Base-by-base conservation (phyloP, 2,797 vertebrate genomes). In the Brachyalestes nurse region DNA sequence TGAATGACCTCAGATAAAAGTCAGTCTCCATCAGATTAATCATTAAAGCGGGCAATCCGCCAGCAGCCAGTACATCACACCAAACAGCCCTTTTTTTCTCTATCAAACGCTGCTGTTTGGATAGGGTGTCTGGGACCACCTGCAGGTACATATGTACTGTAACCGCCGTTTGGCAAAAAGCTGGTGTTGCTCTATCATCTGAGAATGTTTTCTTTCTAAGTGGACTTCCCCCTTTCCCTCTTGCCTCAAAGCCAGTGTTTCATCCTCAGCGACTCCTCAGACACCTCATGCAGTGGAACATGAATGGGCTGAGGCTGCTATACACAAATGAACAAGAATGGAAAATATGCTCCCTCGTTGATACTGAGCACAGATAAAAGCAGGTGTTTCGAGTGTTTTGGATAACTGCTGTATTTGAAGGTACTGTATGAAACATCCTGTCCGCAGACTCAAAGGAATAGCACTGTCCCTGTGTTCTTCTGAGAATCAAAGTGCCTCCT, bases 1-100 rank as follows among this genome's bases (percentile, higher is more conserved):
- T 61, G 77, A 90, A 83, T 87, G 89, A 89, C 86, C 69, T 87
- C 86, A 90, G 91, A 94, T 94, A 90, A 93, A 94, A 91, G 92
- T 82, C 88, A 81, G 88, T 89, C 89, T 86, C 53, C 83, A 95
- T 95, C 93, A 94, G 93, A 94, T 95, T 90, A 93, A 93, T 93
- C 93, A 93, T 93, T 93, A 91, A 93, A 93, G 93, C n/a, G 25
- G 77, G 87, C 89, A 89, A 90, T 92, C 88, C 0, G 83, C 87
- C 78, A 53, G 65, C 72, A 77, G 76, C 81, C 71, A 74, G 74
- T 74, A 74, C 65, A 58, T 74, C 86, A 86, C 85, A 89, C 89
- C 87, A 82, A 89, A 90, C 90, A 86, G 81, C 85, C 88, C 87
- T 87, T 80, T 62, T 77, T 87, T 90, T 19, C 34, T 34, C 87